phyloP scores from a whole-genome alignment of 2,888 invertebrate genomes.

The Xylophagus ater region DNA sequence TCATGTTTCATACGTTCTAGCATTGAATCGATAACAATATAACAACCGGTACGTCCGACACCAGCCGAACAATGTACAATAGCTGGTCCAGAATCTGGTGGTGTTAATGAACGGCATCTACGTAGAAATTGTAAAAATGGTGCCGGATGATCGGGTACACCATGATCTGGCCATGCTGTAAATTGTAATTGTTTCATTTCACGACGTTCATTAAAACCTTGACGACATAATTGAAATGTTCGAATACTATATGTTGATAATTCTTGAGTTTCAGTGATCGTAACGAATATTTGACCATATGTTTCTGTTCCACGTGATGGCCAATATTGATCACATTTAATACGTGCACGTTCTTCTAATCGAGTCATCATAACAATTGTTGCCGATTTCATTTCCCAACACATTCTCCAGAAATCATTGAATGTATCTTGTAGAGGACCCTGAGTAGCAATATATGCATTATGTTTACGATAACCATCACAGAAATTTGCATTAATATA shows the following conservation, averaged over 20 bases:
- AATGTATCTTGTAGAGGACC: conserved; percentile 97
- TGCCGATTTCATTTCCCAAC: conserved; percentile 91
- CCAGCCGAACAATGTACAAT: conserved; percentile 91
- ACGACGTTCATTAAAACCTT: conserved; percentile 71
- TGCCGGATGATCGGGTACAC: conserved; percentile 97
- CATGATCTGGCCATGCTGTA: conserved; percentile 99
- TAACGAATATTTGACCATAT: conserved; percentile 90
- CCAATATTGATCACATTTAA: conserved; percentile 98
- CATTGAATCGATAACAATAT: conserved; percentile 99
- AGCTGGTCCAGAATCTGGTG: conserved; percentile 85
- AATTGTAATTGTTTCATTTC: conserved; percentile 97
- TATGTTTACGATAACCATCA: conserved; percentile 96
- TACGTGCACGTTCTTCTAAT: conserved; percentile 89
- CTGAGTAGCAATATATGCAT: conserved; percentile 98
- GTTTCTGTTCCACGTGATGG: conserved; percentile 88
- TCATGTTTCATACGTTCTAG: conserved; percentile 93
- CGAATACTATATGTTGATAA: conserved; percentile 96
- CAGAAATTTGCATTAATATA: conserved; percentile 99
- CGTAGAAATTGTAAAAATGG: conserved; percentile 95
- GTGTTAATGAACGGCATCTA: conserved; percentile 82
- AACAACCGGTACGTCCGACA: conserved; percentile 91
- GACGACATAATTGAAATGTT: conserved; percentile 81
- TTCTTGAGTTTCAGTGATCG: conserved; percentile 90
- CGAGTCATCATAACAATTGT: conserved; percentile 99
- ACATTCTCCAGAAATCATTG: conserved; percentile 98